Conservation (phyloP, 2,888 invertebrate species). For the Yponomeuta evonymella region DNA sequence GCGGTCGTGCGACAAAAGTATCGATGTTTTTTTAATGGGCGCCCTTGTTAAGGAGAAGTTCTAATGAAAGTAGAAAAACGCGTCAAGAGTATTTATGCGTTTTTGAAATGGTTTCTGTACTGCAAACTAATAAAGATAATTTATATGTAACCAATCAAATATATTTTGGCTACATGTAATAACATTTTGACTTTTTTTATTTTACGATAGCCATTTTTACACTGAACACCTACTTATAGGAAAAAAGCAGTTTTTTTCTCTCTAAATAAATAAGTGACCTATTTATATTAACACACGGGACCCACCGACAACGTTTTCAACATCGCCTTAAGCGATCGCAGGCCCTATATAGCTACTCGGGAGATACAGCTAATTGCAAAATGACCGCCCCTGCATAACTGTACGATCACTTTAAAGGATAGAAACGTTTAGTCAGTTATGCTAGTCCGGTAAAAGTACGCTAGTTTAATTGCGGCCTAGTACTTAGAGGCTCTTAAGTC, state of each 20-base stretch:
- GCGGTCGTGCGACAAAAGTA: neutral
- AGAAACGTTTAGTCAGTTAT: conserved; percentile 69
- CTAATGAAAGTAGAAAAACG: neutral
- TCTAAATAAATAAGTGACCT: too few species aligned
- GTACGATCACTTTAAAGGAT: conserved; percentile 58
- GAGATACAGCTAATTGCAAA: conserved; percentile 61
- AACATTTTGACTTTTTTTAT: too few species aligned
- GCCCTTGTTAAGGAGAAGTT: neutral
- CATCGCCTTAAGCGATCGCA: conserved; percentile 13
- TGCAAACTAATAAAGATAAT: too few species aligned
- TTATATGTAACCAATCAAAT: too few species aligned
- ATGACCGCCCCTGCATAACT: conserved; percentile 53
- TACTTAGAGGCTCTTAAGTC: neutral
- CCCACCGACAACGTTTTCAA: neutral
- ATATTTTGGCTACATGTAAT: too few species aligned
- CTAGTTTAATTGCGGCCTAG: conserved; percentile 54
- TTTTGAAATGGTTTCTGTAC: too few species aligned
- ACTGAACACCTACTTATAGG: too few species aligned
- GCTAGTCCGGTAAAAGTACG: conserved; percentile 64
- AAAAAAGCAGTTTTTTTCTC: too few species aligned
- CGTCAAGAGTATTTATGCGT: too few species aligned
- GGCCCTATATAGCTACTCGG: conserved; percentile 45
- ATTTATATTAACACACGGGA: neutral
- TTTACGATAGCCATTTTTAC: too few species aligned
- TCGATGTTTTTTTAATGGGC: neutral